phyloP scores from a whole-genome alignment of 2,888 invertebrate species.

The Lasioglossum calceatum region DNA sequence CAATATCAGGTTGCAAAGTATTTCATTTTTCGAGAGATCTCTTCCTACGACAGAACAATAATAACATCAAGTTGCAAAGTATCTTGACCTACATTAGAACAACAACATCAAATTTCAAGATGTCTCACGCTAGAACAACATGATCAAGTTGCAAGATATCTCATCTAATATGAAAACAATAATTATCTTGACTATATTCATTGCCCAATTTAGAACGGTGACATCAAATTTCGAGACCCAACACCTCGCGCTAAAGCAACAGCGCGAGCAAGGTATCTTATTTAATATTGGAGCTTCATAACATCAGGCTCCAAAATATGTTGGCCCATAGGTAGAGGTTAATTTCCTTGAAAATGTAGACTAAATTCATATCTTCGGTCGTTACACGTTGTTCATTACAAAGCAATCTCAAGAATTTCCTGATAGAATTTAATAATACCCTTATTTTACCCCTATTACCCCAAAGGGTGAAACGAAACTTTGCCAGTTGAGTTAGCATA shows the following conservation, averaged over 20 bases:
- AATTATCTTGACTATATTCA: neutral
- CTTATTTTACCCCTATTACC: too few relatives aligned
- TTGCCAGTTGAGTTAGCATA: too few relatives aligned
- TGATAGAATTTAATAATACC: too few relatives aligned
- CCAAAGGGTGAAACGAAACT: too few relatives aligned
- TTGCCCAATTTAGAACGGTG: neutral
- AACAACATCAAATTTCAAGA: too few relatives aligned
- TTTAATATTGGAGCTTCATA: neutral
- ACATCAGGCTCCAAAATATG: neutral
- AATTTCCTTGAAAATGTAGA: too few relatives aligned
- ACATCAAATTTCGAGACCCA: neutral
- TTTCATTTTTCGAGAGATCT: neutral
- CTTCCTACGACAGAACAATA: neutral
- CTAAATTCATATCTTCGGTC: too few relatives aligned
- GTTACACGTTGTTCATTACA: too few relatives aligned
- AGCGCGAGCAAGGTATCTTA: neutral
- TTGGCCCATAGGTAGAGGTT: neutral
- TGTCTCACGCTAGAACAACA: too few relatives aligned
- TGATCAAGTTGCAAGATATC: neutral
- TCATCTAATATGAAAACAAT: neutral
- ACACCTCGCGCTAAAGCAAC: neutral
- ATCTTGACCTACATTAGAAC: too few relatives aligned
- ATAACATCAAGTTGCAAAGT: neutral
- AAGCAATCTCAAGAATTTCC: too few relatives aligned
- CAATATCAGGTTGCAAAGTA: neutral